phyloP scores from a whole-genome alignment of 2,888 invertebrate species.

The Epistrophe eligans region DNA sequence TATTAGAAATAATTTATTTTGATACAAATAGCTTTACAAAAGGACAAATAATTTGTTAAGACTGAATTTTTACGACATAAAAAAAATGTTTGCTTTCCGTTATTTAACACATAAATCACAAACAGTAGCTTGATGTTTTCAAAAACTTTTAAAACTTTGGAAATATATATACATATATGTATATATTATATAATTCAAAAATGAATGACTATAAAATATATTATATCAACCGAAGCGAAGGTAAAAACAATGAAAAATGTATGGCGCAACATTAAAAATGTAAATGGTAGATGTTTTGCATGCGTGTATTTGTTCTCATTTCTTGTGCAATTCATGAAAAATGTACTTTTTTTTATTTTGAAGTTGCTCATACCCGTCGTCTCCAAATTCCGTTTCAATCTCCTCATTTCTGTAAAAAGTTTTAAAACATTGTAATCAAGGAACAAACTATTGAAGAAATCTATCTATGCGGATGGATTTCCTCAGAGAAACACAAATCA shows the following conservation, averaged over 20 bases:
- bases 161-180: too few species aligned
- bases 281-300: conserved; percentile 7
- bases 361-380: conserved; percentile 6
- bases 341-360: background rate
- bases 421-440: background rate
- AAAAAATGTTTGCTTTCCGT: conserved; percentile 6
- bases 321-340: conserved; percentile 22
- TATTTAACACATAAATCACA: conserved; percentile 15
- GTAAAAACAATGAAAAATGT: background rate
- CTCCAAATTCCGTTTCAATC: background rate
- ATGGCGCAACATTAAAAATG: conserved; percentile 18
- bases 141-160: background rate
- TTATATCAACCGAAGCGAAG: background rate
- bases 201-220: background rate
- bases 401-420: background rate
- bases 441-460: background rate
- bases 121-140: conserved; percentile 5
- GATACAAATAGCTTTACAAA: background rate
- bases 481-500: background rate
- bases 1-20: background rate
- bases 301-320: conserved; percentile 5
- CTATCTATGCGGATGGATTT: background rate
- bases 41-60: background rate
- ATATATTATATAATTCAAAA: background rate
- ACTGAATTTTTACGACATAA: background rate